Conservation (phyloP, 2,888 invertebrate species). For the Scelioninae gen. 1 region DNA sequence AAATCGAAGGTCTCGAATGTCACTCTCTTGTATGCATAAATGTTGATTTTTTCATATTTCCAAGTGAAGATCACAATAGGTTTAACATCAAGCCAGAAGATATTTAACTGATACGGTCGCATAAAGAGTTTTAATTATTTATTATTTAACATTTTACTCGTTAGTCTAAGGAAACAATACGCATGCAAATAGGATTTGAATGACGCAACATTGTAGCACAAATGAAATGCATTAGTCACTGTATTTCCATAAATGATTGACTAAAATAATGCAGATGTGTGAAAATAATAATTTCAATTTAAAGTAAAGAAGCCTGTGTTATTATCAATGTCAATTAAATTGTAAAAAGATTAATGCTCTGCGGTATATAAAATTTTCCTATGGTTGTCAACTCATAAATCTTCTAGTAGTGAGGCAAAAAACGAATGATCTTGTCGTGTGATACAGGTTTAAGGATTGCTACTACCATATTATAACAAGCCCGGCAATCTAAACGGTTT, state of each 20-base stretch:
- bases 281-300: slow-evolving; percentile 44
- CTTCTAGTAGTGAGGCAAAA: slow-evolving; percentile 50
- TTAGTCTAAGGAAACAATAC: slow-evolving; percentile 34
- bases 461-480: slow-evolving; percentile 71
- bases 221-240: slow-evolving; percentile 41
- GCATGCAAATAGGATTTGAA: slow-evolving; percentile 26
- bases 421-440: slow-evolving; percentile 64
- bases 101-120: slow-evolving; percentile 10
- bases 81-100: slow-evolving; percentile 7
- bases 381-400: slow-evolving; percentile 64
- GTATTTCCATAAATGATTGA: slow-evolving; percentile 11
- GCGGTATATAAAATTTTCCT: slow-evolving; percentile 58
- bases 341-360: slow-evolving; percentile 49
- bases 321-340: slow-evolving; percentile 56
- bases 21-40: background rate
- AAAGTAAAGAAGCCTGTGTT: slow-evolving; percentile 17
- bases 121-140: slow-evolving; percentile 40
- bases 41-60: slow-evolving; percentile 4
- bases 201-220: slow-evolving; percentile 31
- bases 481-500: slow-evolving; percentile 71
- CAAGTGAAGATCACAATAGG: slow-evolving; percentile 9
- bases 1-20: slow-evolving; percentile 15
- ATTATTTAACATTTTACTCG: slow-evolving; percentile 43
- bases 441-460: slow-evolving; percentile 68
- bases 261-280: slow-evolving; percentile 17